phyloP scores from a whole-genome alignment of 2,888 invertebrate species.

The Lithophane ornitopus region DNA sequence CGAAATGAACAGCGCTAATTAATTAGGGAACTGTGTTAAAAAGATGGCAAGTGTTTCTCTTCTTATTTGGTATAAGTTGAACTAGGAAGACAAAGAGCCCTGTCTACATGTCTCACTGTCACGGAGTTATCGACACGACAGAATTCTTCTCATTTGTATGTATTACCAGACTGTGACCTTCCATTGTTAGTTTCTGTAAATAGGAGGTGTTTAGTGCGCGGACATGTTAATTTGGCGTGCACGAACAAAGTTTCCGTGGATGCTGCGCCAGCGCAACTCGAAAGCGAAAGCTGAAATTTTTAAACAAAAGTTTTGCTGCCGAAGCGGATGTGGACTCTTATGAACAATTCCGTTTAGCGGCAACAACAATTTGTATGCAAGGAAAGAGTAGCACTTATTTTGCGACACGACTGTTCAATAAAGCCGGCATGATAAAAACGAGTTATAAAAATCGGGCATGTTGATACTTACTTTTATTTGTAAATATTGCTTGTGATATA shows the following conservation, averaged over 20 bases:
- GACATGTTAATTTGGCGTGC: slow-evolving; percentile 85
- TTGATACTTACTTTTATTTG: slow-evolving; percentile 67
- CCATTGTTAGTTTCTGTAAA: slow-evolving; percentile 86
- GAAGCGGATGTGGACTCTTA: slow-evolving; percentile 68
- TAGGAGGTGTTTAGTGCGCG: slow-evolving; percentile 83
- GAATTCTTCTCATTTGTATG: slow-evolving; percentile 81
- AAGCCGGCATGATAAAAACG: slow-evolving; percentile 50
- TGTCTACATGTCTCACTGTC: slow-evolving; percentile 37
- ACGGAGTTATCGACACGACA: slow-evolving; percentile 52
- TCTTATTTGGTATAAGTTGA: slow-evolving; percentile 31
- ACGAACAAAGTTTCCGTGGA: slow-evolving; percentile 80
- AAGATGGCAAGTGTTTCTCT: slow-evolving; percentile 10
- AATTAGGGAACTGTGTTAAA: slow-evolving; percentile 48
- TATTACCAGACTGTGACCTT: slow-evolving; percentile 83
- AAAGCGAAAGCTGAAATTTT: slow-evolving; percentile 84
- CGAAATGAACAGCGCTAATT: slow-evolving; percentile 18
- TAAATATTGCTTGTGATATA: slow-evolving; percentile 83
- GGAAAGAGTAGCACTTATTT: slow-evolving; percentile 70
- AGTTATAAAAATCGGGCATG: slow-evolving; percentile 54
- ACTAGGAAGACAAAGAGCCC: slow-evolving; percentile 54
- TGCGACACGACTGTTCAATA: slow-evolving; percentile 38
- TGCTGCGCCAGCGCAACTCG: slow-evolving; percentile 77
- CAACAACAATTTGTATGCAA: slow-evolving; percentile 68
- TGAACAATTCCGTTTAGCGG: slow-evolving; percentile 75
- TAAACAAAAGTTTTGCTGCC: slow-evolving; percentile 74